Conservation (phyloP, 2,888 invertebrate species). For the Nycteola revayana region DNA sequence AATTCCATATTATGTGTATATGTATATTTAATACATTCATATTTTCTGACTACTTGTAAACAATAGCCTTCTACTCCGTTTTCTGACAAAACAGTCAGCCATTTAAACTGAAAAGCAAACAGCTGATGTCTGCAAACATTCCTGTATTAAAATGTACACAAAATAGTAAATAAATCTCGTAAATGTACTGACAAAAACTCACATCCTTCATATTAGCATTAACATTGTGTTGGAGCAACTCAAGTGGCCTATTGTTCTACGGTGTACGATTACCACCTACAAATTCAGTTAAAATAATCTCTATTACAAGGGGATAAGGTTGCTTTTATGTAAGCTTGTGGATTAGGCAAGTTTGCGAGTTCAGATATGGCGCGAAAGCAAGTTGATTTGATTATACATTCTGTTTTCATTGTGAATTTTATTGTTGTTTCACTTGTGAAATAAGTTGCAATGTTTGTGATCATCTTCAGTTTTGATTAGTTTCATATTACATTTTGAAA, state of each 20-base stretch:
- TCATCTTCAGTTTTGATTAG: constrained; percentile 1
- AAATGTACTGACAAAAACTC: constrained; percentile 39
- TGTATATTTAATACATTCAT: too few species aligned
- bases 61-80: too few species aligned
- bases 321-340: constrained; percentile 18
- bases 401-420: constrained; percentile 45
- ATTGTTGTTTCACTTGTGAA: constrained; percentile 42
- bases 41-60: too few species aligned
- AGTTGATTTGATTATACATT: constrained; percentile 64
- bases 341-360: constrained; percentile 13
- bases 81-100: too few species aligned
- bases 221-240: constrained; percentile 54
- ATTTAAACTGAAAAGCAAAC: too few species aligned
- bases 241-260: constrained; percentile 59
- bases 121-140: not conserved
- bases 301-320: constrained; percentile 19
- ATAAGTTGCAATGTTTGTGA: constrained; percentile 3
- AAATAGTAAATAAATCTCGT: constrained; percentile 29
- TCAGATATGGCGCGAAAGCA: constrained; percentile 44
- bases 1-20: too few species aligned
- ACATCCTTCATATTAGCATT: constrained; percentile 60
- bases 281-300: constrained; percentile 6
- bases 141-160: constrained; percentile 7
- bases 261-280: constrained; percentile 31
- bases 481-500: too few species aligned